phyloP scores from a whole-genome alignment of 2,888 invertebrate genomes.

The Synanthedon formicaeformis region DNA sequence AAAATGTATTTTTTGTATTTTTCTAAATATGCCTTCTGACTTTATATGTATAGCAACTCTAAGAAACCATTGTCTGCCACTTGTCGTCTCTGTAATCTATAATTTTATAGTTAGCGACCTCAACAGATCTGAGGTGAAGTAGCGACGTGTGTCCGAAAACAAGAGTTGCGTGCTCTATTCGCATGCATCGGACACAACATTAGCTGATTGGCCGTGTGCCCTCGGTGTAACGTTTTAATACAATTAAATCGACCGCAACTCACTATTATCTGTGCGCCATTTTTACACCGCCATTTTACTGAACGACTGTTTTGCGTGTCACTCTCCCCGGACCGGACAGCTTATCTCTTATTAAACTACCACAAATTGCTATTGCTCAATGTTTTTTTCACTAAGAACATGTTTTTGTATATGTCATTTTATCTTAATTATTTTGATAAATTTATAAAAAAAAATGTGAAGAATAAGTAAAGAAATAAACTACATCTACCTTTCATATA shows the following conservation, averaged over 20 bases:
- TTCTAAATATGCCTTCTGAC: too few species aligned
- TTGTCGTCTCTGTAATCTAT: too few species aligned
- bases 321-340: constrained; percentile 19
- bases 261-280: constrained; percentile 56
- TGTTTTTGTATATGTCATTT: too few species aligned
- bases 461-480: too few species aligned
- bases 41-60: background rate
- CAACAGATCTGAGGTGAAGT: background rate
- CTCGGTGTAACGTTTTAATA: constrained; percentile 65
- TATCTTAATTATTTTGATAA: too few species aligned
- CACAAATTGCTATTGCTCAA: background rate
- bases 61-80: too few species aligned
- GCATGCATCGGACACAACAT: constrained; percentile 53
- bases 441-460: too few species aligned
- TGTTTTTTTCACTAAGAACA: background rate
- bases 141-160: background rate
- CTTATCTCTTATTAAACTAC: background rate
- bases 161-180: constrained; percentile 52
- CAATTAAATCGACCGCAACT: constrained; percentile 62
- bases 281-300: constrained; percentile 52
- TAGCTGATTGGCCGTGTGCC: constrained; percentile 62
- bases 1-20: too few species aligned
- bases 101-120: background rate
- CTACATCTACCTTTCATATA: too few species aligned
- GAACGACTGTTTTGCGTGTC: constrained; percentile 63